Evolutionary conservation across 1,140 invertebrate genomes (phyloP).

Genomic region (Gonioctena quinquepunctata): DNA sequence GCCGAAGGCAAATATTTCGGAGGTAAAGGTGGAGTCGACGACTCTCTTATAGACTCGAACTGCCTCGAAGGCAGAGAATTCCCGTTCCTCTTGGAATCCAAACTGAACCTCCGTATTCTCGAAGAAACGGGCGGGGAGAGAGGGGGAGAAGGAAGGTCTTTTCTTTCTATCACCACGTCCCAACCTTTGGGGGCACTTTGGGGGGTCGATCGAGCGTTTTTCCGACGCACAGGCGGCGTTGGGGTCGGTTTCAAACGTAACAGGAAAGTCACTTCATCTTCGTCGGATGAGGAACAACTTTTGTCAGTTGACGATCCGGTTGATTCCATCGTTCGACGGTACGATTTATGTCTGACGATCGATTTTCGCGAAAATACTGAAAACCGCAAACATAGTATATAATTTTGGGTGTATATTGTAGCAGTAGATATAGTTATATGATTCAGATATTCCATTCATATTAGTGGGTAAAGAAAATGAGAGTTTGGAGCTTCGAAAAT

Average conservation of each 20-base stretch:
- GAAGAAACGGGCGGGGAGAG: not conserved
- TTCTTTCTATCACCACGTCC: slow-evolving; percentile 40
- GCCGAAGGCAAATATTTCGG: slow-evolving; percentile 29
- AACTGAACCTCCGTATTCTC: not conserved
- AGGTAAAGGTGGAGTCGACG: slow-evolving; percentile 5
- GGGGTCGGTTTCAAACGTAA: slow-evolving; percentile 38
- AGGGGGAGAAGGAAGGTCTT: slow-evolving; percentile 10
- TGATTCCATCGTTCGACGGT: not conserved
- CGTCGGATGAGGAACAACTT: slow-evolving; percentile 4
- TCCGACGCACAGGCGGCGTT: slow-evolving; percentile 33
- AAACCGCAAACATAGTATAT: no score
- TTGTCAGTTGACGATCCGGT: not conserved
- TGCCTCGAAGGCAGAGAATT: not conserved
- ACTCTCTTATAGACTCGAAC: not conserved
- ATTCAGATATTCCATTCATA: no score
- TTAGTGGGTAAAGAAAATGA: no score
- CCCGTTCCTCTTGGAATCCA: not conserved
- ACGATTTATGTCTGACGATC: no score
- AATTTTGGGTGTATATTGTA: no score
- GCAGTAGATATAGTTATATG: no score
- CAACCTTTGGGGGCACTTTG: slow-evolving; percentile 31
- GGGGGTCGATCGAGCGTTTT: slow-evolving; percentile 1
- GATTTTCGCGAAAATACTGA: no score
- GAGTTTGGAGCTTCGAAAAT: no score
- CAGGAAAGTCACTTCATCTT: slow-evolving; percentile 40